Evolutionary conservation across 2,888 invertebrate species (phyloP).

Genomic region (Hemicrepidius hirtus): DNA sequence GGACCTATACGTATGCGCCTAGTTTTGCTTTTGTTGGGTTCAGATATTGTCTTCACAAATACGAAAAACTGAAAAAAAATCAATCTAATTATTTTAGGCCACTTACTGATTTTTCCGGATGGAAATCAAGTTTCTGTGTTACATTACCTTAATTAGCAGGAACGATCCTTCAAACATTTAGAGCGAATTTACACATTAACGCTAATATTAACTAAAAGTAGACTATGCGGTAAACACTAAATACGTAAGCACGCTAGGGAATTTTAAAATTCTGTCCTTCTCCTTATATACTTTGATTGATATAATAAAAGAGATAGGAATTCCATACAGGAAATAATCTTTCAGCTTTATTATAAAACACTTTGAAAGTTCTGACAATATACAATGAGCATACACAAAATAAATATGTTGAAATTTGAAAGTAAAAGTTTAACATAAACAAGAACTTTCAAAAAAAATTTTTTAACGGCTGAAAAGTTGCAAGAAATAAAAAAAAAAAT

Average conservation of each 20-base stretch:
- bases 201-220: constrained; percentile 20
- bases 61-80: no score
- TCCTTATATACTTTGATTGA: background rate
- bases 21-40: no score
- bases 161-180: constrained; percentile 19
- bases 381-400: constrained; percentile 47
- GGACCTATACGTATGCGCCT: no score
- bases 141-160: background rate
- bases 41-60: no score
- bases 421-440: no score
- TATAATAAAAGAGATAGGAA: background rate
- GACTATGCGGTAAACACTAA: constrained; percentile 24
- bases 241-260: constrained; percentile 7
- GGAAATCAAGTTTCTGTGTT: background rate
- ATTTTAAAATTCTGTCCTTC: background rate
- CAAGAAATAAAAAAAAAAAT: no score
- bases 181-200: constrained; percentile 4
- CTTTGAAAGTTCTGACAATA: constrained; percentile 38
- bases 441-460: no score
- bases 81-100: no score
- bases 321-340: constrained; percentile 35
- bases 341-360: constrained; percentile 49
- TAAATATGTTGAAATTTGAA: constrained; percentile 33
- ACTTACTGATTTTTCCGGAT: no score
- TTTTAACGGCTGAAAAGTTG: no score